A percentile compares a stretch with the other conserved stretches of the same genome.
Conservation (phyloP, 2,797 vertebrate genomes). For the Columba guinea region DNA sequence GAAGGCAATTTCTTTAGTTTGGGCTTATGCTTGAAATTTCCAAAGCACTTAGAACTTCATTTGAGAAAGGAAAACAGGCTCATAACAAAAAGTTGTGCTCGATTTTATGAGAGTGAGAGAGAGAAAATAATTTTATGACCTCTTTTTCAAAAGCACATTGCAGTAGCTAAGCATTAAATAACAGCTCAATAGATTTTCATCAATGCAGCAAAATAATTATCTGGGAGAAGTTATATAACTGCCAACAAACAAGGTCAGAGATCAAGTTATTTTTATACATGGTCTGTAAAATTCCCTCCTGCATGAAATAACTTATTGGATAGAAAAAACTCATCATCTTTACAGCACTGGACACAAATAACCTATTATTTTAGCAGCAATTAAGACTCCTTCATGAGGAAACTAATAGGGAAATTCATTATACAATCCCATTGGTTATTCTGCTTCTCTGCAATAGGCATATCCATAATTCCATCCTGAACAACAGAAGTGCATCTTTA, state of each 20-base stretch:
- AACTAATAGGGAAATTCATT: background rate
- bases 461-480: background rate
- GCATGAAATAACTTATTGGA: background rate
- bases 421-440: background rate
- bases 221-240: background rate
- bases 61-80: background rate
- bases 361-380: background rate
- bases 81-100: background rate
- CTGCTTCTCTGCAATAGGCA: background rate
- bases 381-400: background rate
- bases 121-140: background rate
- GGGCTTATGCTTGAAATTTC: background rate
- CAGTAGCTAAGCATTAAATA: background rate
- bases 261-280: background rate
- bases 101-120: background rate
- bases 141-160: background rate
- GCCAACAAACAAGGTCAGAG: background rate
- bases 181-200: slow-evolving; percentile 6
- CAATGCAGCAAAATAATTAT: slow-evolving; percentile 22
- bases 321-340: background rate
- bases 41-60: background rate
- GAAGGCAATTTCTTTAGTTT: background rate
- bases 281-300: background rate
- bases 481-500: background rate
- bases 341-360: background rate